phyloP scores from a whole-genome alignment of 1,140 invertebrate genomes.

The Pogonomyrmex californicus region DNA sequence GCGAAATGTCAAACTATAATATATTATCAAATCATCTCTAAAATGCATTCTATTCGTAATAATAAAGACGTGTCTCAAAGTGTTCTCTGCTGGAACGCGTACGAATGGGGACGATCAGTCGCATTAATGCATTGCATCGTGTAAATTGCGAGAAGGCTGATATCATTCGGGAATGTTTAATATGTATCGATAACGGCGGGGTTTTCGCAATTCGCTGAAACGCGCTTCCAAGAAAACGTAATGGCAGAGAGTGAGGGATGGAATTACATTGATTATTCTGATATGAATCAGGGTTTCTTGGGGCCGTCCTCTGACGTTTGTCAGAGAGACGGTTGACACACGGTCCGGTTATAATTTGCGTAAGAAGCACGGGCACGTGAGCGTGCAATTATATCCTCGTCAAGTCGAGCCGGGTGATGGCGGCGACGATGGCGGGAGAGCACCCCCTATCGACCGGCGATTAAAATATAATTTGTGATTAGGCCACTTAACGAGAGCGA shows the following conservation, averaged over 20 bases:
- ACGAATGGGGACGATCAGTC: slow-evolving; percentile 8
- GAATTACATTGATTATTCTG: slow-evolving; percentile 59
- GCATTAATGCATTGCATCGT: slow-evolving; percentile 15
- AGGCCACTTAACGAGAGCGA: slow-evolving; percentile 79
- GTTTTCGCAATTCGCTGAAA: slow-evolving; percentile 39
- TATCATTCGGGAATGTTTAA: slow-evolving; percentile 30
- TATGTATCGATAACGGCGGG: slow-evolving; percentile 41
- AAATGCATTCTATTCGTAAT: neutral
- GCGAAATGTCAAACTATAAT: neutral
- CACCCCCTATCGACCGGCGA: slow-evolving; percentile 74
- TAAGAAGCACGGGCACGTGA: slow-evolving; percentile 72
- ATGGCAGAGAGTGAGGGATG: slow-evolving; percentile 14
- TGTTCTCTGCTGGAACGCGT: neutral
- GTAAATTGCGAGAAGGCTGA: slow-evolving; percentile 11
- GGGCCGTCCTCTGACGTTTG: slow-evolving; percentile 25
- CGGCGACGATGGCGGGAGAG: neutral
- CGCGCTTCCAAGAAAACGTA: slow-evolving; percentile 28
- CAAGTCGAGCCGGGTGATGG: slow-evolving; percentile 34
- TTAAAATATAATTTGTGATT: slow-evolving; percentile 82
- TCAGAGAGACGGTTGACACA: slow-evolving; percentile 50
- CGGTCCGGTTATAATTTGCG: slow-evolving; percentile 48
- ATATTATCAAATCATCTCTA: neutral
- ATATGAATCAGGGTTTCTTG: slow-evolving; percentile 44
- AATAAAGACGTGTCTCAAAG: slow-evolving; percentile 1
- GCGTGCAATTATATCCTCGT: slow-evolving; percentile 77